Evolutionary conservation across 1,140 invertebrate genomes (phyloP).

Genomic region (Hyposmocoma kahamanoa): DNA sequence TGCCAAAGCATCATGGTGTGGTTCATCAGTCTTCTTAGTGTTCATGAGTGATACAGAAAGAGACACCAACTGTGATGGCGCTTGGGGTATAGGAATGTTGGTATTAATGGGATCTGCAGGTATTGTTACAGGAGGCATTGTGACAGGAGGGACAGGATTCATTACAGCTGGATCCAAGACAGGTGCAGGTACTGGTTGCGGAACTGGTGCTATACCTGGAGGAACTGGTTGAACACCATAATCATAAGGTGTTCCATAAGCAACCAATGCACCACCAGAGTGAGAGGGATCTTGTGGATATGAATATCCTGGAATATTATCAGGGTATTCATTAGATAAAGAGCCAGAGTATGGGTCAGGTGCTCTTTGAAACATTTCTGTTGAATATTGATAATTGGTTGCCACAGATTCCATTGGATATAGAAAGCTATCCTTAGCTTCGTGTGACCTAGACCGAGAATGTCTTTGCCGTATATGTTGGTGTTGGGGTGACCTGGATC

Average conservation of each 20-base stretch:
- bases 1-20: constrained; percentile 45
- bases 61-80: not conserved
- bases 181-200: constrained; percentile 37
- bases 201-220: not conserved
- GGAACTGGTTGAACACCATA: constrained; percentile 17
- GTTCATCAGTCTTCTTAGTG: no score
- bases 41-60: not conserved
- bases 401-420: constrained; percentile 36
- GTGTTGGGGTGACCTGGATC: constrained; percentile 11
- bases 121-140: constrained; percentile 6
- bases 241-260: constrained; percentile 30
- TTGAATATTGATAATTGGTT: no score
- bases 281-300: constrained; percentile 34
- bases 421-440: constrained; percentile 31
- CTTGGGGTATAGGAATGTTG: not conserved
- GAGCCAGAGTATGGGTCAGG: constrained; percentile 11
- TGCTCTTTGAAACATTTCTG: no score
- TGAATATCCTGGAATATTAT: constrained; percentile 20
- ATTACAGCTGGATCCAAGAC: constrained; percentile 7
- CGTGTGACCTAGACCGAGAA: constrained; percentile 14
- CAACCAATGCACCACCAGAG: no score
- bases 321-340: constrained; percentile 14
- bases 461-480: not conserved
- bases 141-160: constrained; percentile 10
- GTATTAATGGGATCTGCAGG: not conserved